Base-by-base conservation (phyloP, 2,797 vertebrate species). In the Nasua narica region DNA sequence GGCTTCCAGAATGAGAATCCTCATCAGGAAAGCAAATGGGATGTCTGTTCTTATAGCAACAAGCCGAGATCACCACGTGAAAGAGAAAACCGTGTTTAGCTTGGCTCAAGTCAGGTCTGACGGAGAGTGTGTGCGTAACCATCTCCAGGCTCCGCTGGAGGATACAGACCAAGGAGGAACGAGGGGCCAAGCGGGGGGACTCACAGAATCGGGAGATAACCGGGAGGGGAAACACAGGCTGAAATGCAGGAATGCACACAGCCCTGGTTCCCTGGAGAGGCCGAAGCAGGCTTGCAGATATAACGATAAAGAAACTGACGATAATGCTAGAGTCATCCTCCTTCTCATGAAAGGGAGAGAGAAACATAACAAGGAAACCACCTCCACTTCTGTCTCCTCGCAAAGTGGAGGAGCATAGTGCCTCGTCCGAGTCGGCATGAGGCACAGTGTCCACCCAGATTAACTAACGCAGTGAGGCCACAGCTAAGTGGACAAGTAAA, bases 91-190 rank as follows among this genome's bases (percentile, higher is more conserved):
- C 65, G 19, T 94, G 87, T 97, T 95, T 97, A 87, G 67, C 69
- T 97, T 97, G 97, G 96, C 95, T 84, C 67, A 85, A 87, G 65
- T 58, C 54, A 43, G 84, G 50, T 74, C 89, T 84, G 52, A 77
- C 0, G 21, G 82, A 79, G 56, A 95, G 18, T 54, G 25, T 54
- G 6, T 69, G 5, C 86, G 91, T 87, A 95, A 95, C 72, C 72
- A 97, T 94, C 89, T 96, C 40, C 74, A 76, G 72, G 84, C 77
- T 90, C 25, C 2, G 76, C 84, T 67, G 65, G 23, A n/a, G 77
- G 87, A 95, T 54, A 70, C 35, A 87, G 65, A 90, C 60, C 10
- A 27, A 29, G 19, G 19, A 72, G 77, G 76, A 77, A 95, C 79
- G 50, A 87, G 29, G 69, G 92, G 62, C 62, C 32, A 32, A 50